Percentiles rank a stretch among this genome's conserved stretches.
Conservation (phyloP, 2,797 vertebrate species). For the Catamblyrhynchus diadema region DNA sequence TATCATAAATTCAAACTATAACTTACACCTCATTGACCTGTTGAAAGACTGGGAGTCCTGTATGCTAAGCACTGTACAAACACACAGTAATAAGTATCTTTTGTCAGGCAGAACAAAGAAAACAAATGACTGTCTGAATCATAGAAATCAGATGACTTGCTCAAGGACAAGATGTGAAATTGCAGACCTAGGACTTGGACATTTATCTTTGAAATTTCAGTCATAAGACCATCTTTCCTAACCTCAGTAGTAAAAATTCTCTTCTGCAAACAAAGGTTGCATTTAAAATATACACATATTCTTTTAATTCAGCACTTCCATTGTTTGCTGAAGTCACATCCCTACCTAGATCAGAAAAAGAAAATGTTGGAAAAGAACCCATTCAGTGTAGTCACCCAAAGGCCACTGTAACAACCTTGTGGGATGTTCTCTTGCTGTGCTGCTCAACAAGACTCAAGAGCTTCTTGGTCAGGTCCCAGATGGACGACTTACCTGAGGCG, state of each 20-base stretch:
- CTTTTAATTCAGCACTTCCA: background rate
- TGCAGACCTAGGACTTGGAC: background rate
- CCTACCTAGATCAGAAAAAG: background rate
- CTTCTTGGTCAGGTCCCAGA: background rate
- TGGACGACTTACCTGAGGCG: background rate
- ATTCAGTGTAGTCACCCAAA: background rate
- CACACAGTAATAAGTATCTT: background rate
- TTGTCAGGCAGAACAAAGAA: slow-evolving; percentile 1
- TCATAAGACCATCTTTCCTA: background rate
- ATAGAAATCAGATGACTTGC: background rate
- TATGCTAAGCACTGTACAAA: background rate
- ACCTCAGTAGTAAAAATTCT: background rate
- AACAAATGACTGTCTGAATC: background rate
- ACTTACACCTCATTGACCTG: slow-evolving; percentile 21
- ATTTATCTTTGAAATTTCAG: background rate
- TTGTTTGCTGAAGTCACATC: background rate
- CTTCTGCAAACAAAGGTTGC: background rate
- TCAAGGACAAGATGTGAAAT: background rate
- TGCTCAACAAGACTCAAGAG: background rate
- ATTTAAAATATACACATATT: background rate
- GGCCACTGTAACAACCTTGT: background rate
- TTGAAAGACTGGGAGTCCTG: background rate
- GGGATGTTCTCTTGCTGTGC: background rate
- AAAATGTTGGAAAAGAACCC: background rate
- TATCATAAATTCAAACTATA: slow-evolving; percentile 15